phyloP scores from a whole-genome alignment of 2,797 vertebrate species.

The Myiothlypis coronata region DNA sequence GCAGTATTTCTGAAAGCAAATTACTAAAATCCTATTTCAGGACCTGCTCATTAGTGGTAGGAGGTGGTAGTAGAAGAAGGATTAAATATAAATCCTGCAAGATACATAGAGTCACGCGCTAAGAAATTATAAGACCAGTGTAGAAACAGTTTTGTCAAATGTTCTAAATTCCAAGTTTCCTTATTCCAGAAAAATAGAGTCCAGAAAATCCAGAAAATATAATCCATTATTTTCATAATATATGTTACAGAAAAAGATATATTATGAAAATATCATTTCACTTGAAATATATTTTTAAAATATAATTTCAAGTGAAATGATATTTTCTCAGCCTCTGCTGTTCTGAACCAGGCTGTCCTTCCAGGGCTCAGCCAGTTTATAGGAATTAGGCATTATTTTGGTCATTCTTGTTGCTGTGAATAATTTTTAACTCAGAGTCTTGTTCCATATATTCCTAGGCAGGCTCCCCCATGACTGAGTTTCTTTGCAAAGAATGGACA shows the following conservation, averaged over 20 bases:
- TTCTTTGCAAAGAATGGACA: neutral
- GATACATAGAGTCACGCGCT: fast-evolving
- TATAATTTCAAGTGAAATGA: neutral
- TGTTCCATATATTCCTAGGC: neutral
- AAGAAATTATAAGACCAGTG: neutral
- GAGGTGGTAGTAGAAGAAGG: neutral
- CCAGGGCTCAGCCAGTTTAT: neutral
- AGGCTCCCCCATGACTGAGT: neutral
- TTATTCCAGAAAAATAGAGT: neutral
- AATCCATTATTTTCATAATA: too few species aligned
- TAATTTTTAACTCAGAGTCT: neutral
- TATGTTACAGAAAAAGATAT: too few species aligned
- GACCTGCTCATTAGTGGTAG: neutral
- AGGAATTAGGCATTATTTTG: neutral
- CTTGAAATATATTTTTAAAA: too few species aligned
- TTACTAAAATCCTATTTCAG: neutral
- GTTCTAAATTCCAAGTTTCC: neutral
- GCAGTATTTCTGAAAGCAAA: neutral
- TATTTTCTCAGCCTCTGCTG: neutral
- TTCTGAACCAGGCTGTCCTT: neutral
- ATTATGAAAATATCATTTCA: too few species aligned
- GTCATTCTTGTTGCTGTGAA: neutral
- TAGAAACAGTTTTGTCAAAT: neutral
- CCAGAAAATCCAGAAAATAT: too few species aligned
- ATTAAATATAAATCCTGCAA: neutral